Conservation (phyloP, 2,888 invertebrate genomes). For the Orgyia antiqua region DNA sequence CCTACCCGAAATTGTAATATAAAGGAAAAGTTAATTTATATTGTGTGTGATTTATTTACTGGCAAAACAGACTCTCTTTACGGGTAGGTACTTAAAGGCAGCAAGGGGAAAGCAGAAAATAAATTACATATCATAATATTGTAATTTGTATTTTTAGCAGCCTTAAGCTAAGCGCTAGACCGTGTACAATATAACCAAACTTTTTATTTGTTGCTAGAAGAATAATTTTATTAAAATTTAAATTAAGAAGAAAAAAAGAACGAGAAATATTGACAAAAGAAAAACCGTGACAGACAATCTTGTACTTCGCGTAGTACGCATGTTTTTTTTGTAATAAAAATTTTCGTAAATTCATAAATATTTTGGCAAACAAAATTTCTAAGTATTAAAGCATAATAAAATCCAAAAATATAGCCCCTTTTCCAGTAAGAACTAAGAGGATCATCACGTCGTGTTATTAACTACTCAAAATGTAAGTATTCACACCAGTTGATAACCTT, state of each 20-base stretch:
- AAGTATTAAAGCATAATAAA: slow-evolving; percentile 23
- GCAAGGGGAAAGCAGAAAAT: too few species aligned
- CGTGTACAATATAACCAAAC: too few species aligned
- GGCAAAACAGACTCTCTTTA: too few species aligned
- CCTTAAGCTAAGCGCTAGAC: too few species aligned
- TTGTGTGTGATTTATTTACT: too few species aligned
- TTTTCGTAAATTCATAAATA: slow-evolving; percentile 34
- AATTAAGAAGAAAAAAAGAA: slow-evolving; percentile 14
- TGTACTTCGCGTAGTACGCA: slow-evolving; percentile 36
- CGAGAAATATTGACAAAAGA: slow-evolving; percentile 26
- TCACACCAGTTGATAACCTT: too few species aligned
- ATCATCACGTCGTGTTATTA: slow-evolving; percentile 1
- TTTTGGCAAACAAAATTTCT: slow-evolving; percentile 32
- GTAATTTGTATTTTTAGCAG: too few species aligned
- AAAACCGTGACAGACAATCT: slow-evolving; percentile 40
- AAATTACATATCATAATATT: too few species aligned
- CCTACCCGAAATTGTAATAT: too few species aligned
- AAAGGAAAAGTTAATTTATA: too few species aligned
- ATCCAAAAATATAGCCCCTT: slow-evolving; percentile 21
- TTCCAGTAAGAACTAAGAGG: slow-evolving; percentile 6
- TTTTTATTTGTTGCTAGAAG: too few species aligned
- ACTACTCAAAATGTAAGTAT: slow-evolving; percentile 20
- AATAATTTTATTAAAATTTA: neutral
- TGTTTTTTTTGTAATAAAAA: slow-evolving; percentile 41
- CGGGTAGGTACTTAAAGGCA: too few species aligned